Evolutionary conservation across 2,113 vertebrate genomes (phyloP).

Genomic region (Ciconia maguari): DNA sequence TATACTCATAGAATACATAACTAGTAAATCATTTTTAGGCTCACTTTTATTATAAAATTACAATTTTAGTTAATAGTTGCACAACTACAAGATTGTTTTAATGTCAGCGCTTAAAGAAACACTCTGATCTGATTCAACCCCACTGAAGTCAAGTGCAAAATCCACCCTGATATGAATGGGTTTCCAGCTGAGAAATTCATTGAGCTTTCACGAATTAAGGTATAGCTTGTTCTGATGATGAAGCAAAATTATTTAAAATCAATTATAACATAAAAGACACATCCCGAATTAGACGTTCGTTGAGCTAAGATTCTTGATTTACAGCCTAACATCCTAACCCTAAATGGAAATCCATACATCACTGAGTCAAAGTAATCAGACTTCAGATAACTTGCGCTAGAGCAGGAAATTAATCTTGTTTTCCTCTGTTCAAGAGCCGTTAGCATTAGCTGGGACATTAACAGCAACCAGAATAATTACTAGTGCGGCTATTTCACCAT

Average conservation of each 20-base stretch:
- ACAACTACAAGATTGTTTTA: conserved; percentile 33
- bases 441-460: neutral
- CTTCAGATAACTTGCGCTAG: neutral
- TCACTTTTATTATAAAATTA: conserved; percentile 56
- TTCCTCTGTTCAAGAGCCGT: neutral
- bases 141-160: conserved; percentile 43
- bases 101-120: neutral
- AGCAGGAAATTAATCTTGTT: neutral
- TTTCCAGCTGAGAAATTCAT: neutral
- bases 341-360: conserved; percentile 40
- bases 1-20: conserved; percentile 13
- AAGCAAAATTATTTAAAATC: conserved; percentile 30
- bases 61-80: conserved; percentile 20
- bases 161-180: neutral
- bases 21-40: neutral
- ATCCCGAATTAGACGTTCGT: neutral
- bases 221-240: conserved; percentile 1
- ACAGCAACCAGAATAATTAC: neutral
- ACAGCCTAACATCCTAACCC: conserved; percentile 2
- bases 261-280: conserved; percentile 18
- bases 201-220: conserved; percentile 8
- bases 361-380: neutral
- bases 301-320: conserved; percentile 9
- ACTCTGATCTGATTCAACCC: neutral
- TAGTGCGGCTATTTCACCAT: neutral